Base-by-base conservation (phyloP, 1,140 invertebrate species). In the Euwallacea similis region DNA sequence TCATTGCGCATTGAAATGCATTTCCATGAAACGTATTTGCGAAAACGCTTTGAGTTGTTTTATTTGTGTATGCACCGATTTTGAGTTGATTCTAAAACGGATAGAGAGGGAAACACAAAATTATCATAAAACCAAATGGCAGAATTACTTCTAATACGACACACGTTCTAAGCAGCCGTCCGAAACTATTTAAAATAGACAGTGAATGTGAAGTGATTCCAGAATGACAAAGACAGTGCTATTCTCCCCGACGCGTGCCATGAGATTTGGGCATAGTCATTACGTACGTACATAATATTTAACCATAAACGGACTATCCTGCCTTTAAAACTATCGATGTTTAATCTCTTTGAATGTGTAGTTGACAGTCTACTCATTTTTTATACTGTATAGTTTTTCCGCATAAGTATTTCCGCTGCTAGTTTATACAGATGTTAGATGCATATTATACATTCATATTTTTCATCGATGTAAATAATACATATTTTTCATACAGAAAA, bases 291-390 rank as follows among this genome's bases (percentile, higher is more conserved):
- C 58, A 68, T 72, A 67, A 69, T 69, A 70, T 74, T 69, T 71
- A 74, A 74, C 70, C 70, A 53, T 69, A 72, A 53, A 70, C 69
- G 74, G 73, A 78, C 76, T 77, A 73, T 78, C 77, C 77, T 78
- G 77, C 77, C 77, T 78, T 76, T 76, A 75, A 73, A 60, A 74
- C 72, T 74, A 76, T 77, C 71, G 73, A 80, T 78, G 78, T 80
- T 79, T 77, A 73, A 75, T 77, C 75, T 79, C 79, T 79, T 75
- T 77, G 67, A 71, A 78, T 80, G 79, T 80, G 78, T 80, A 80
- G 77, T 73, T 77, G 33, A 65, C 79, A 80, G 78, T 76, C 79
- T 79, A 79, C 78, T 79, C 78, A 79, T 78, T 80, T 80, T 79
- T 79, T 79, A 78, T 79, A 78, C 76, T 73, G 73, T 76, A 76